Evolutionary conservation across 2,113 vertebrate species (phyloP).

Genomic region (Pardalotus punctatus): DNA sequence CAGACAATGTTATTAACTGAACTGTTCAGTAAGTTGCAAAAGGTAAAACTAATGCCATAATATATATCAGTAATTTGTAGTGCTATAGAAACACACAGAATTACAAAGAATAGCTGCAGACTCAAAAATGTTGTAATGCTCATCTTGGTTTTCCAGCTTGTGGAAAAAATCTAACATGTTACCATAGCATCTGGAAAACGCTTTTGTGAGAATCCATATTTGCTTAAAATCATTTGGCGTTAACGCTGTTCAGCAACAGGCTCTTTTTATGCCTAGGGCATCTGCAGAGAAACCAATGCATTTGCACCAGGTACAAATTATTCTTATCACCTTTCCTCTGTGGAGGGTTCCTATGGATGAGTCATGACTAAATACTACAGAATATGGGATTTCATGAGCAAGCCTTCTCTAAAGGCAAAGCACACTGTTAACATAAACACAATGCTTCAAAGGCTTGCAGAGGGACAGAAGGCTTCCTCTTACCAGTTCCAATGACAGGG

Average conservation of each 20-base stretch:
- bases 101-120: not conserved
- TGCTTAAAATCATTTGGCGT: not conserved
- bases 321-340: not conserved
- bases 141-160: not conserved
- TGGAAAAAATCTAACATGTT: not conserved
- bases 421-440: not conserved
- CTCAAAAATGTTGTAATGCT: not conserved
- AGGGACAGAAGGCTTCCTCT: not conserved
- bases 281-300: not conserved
- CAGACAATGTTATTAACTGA: not conserved
- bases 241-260: not conserved
- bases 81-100: not conserved
- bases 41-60: not conserved
- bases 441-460: not conserved
- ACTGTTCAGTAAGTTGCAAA: not conserved
- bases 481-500: slow-evolving; percentile 89
- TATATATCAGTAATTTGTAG: not conserved
- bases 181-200: not conserved
- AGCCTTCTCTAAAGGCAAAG: not conserved
- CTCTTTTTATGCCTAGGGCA: not conserved
- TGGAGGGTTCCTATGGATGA: not conserved
- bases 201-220: not conserved
- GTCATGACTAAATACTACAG: not conserved
- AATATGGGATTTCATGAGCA: not conserved
- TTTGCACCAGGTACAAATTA: not conserved